A percentile compares a stretch with the other conserved stretches of the same genome.
phyloP scores from a whole-genome alignment of 2,888 invertebrate genomes.

The Chirona hameri region DNA sequence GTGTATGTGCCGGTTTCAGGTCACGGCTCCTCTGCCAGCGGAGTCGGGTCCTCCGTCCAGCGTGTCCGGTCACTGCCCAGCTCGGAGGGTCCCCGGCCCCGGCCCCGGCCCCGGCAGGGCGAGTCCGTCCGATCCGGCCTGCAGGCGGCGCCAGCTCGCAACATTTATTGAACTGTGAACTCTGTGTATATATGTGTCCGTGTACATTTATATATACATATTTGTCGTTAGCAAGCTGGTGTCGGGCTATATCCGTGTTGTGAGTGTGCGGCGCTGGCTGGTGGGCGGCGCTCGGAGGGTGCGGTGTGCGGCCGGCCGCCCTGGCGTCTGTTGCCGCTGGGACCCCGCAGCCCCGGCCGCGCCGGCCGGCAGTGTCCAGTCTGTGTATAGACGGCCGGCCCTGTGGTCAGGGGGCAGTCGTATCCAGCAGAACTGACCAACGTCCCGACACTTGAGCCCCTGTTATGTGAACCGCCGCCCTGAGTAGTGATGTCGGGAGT shows the following conservation, averaged over 20 bases:
- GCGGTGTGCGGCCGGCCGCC: background rate
- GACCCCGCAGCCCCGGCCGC: too few relatives aligned
- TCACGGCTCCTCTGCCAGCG: background rate
- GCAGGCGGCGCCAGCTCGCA: background rate
- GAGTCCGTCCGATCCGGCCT: background rate
- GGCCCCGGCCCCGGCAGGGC: background rate
- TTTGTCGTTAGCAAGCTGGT: background rate
- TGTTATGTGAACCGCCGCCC: too few relatives aligned
- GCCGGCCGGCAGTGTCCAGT: background rate
- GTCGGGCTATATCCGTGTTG: slow-evolving; percentile 1
- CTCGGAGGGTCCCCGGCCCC: too few relatives aligned
- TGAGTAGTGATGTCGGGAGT: too few relatives aligned
- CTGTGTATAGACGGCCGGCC: background rate
- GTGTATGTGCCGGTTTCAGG: background rate
- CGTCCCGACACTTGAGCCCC: too few relatives aligned
- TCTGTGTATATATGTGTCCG: background rate
- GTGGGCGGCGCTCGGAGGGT: background rate
- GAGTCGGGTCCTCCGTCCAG: too few relatives aligned
- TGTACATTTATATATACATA: background rate
- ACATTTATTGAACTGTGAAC: background rate
- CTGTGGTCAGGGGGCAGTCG: too few relatives aligned
- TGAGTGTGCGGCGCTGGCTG: background rate
- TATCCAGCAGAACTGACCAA: too few relatives aligned
- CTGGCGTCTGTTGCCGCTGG: background rate
- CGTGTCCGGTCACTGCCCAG: too few relatives aligned